phyloP scores from a whole-genome alignment of 2,113 vertebrate species.

The Gavia stellata region DNA sequence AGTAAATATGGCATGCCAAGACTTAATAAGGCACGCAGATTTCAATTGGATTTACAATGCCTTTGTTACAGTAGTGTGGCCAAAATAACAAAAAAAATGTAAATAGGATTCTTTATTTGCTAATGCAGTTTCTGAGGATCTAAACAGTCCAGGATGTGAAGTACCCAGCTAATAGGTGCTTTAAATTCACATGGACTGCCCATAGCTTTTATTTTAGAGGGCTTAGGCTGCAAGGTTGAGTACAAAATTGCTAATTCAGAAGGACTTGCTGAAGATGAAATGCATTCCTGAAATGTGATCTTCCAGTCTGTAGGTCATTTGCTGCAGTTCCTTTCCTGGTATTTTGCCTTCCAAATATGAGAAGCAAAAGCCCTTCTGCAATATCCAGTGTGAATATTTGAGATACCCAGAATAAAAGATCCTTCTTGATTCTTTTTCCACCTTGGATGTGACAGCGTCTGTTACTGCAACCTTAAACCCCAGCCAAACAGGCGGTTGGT shows the following conservation, averaged over 20 bases:
- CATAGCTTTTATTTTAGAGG: slow-evolving; percentile 30
- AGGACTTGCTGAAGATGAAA: background rate
- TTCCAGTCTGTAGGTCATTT: background rate
- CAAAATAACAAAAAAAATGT: background rate
- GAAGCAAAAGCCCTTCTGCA: background rate
- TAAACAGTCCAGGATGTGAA: slow-evolving; percentile 19
- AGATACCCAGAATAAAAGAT: background rate
- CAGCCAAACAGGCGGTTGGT: background rate
- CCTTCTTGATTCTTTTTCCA: background rate
- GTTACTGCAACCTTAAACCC: background rate
- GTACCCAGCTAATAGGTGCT: slow-evolving; percentile 35
- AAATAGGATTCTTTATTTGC: slow-evolving; percentile 39
- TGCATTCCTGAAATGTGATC: background rate
- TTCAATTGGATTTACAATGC: slow-evolving; percentile 38
- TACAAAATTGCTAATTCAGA: slow-evolving; percentile 48
- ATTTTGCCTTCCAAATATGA: background rate
- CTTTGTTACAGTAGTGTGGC: slow-evolving; percentile 28
- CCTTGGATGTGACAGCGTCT: background rate
- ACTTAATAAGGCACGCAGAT: slow-evolving; percentile 45
- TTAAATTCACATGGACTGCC: slow-evolving; percentile 30
- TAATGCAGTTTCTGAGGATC: slow-evolving; percentile 36
- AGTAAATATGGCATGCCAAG: slow-evolving; percentile 40
- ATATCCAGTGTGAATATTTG: background rate
- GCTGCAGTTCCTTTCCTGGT: background rate
- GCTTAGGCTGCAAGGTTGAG: background rate